Conservation (phyloP, 2,888 invertebrate species). For the Ophioninae sp. region DNA sequence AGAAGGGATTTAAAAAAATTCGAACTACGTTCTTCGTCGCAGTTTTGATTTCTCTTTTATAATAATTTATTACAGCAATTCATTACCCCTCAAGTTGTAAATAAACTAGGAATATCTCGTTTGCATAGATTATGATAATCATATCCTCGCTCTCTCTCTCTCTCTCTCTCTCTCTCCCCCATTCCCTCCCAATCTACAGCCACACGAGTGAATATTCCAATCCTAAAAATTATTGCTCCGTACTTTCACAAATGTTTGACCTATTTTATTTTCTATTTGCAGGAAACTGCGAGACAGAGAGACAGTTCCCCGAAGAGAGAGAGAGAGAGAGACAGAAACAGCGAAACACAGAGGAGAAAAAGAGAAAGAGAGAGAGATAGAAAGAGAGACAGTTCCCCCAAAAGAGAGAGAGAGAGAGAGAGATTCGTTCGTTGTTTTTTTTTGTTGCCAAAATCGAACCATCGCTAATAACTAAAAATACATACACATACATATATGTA, state of each 20-base stretch:
- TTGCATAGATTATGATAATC: conserved; percentile 27
- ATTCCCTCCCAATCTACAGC: background rate
- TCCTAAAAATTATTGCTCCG: background rate
- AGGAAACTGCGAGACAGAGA: background rate
- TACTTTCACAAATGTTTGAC: background rate
- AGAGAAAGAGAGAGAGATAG: conserved; percentile 27
- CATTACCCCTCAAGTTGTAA: conserved; percentile 75
- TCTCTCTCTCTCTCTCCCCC: conserved; percentile 7
- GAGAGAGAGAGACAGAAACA: conserved; percentile 35
- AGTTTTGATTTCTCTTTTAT: conserved; percentile 62
- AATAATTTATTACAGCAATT: conserved; percentile 77
- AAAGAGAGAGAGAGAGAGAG: conserved; percentile 24
- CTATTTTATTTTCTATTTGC: conserved; percentile 1
- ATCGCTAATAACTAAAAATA: conserved; percentile 43
- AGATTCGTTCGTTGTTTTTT: conserved; percentile 58
- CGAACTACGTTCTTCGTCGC: background rate
- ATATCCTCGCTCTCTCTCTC: conserved; percentile 17
- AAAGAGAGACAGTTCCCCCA: background rate
- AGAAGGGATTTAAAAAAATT: background rate
- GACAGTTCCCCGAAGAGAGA: no score
- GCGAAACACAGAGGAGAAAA: conserved; percentile 20
- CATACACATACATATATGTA: conserved; percentile 20
- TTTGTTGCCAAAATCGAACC: conserved; percentile 51
- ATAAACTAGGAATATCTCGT: conserved; percentile 70
- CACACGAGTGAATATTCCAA: background rate